Percentiles rank a stretch among this genome's conserved stretches.
Evolutionary conservation across 2,113 vertebrate genomes (phyloP).

Genomic region (Petrocephalus zakoni): DNA sequence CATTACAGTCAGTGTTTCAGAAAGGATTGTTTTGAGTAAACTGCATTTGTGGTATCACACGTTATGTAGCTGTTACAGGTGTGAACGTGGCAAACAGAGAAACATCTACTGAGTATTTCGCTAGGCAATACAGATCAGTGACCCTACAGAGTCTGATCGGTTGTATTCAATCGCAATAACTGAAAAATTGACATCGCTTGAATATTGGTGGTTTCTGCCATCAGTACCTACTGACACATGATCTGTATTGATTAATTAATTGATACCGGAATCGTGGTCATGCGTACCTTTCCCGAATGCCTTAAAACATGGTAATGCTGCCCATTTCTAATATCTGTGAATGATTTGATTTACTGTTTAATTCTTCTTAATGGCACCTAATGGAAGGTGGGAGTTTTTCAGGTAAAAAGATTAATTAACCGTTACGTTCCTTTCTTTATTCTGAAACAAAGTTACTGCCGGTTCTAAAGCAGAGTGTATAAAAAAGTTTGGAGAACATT

Average conservation of each 20-base stretch:
- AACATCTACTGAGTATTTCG: not conserved
- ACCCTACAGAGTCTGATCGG: not conserved
- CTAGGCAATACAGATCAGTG: not conserved
- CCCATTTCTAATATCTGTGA: not conserved
- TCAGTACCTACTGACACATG: not conserved
- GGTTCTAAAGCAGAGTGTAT: not conserved
- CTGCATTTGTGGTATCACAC: not conserved
- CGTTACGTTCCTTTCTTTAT: not conserved
- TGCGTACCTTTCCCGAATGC: not conserved
- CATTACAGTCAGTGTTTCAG: conserved; percentile 4
- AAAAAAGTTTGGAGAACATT: not conserved
- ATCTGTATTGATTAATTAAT: not conserved
- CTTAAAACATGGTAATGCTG: conserved; percentile 11
- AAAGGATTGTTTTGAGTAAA: not conserved
- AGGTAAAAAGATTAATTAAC: not conserved
- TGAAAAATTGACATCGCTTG: conserved; percentile 2
- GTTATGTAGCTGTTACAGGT: not conserved
- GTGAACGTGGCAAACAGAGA: not conserved
- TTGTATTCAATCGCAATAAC: conserved; percentile 3
- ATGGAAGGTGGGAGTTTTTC: not conserved
- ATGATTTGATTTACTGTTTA: not conserved
- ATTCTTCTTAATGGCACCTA: not conserved
- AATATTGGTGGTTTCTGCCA: not conserved
- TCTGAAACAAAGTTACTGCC: not conserved
- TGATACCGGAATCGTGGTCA: not conserved